phyloP scores from a whole-genome alignment of 2,888 invertebrate species.

The Eupelmus urozonus region DNA sequence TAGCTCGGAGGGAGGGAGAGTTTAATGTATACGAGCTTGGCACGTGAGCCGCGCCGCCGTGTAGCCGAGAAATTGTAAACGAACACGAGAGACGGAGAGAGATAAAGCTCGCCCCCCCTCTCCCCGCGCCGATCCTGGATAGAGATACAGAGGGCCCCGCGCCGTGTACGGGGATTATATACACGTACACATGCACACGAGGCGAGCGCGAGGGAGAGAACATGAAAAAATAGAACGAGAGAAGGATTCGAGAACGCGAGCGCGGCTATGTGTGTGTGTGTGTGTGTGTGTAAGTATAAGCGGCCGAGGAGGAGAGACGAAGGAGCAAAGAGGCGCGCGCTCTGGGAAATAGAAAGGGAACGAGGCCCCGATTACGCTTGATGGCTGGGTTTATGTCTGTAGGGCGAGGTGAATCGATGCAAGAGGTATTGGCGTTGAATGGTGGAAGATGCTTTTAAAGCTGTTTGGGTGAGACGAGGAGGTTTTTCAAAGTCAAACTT shows the following conservation, averaged over 20 bases:
- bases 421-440: no score
- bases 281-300: background rate
- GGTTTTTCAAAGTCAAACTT: no score
- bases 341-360: no score
- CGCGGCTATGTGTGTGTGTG: background rate
- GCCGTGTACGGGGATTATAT: background rate
- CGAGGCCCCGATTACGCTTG: slow-evolving; percentile 18
- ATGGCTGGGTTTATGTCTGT: no score
- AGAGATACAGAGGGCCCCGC: slow-evolving; percentile 15
- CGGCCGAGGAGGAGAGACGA: background rate
- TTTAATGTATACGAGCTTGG: slow-evolving; percentile 34
- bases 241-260: background rate
- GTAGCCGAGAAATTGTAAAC: slow-evolving; percentile 47
- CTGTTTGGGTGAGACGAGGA: no score
- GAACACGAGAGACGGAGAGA: slow-evolving; percentile 25
- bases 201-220: background rate
- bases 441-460: no score
- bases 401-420: no score
- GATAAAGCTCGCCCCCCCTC: slow-evolving; percentile 19
- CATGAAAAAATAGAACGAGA: background rate
- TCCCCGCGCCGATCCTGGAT: slow-evolving; percentile 27
- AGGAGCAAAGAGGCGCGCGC: no score
- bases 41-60: slow-evolving; percentile 14
- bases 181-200: background rate
- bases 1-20: background rate